Percentiles rank a stretch among this genome's conserved stretches.
These are phyloP conservation scores for Plagodis dolabraria DNA, from an alignment of 2,888 invertebrate genomes.

Conservation along the genomic window DNA sequence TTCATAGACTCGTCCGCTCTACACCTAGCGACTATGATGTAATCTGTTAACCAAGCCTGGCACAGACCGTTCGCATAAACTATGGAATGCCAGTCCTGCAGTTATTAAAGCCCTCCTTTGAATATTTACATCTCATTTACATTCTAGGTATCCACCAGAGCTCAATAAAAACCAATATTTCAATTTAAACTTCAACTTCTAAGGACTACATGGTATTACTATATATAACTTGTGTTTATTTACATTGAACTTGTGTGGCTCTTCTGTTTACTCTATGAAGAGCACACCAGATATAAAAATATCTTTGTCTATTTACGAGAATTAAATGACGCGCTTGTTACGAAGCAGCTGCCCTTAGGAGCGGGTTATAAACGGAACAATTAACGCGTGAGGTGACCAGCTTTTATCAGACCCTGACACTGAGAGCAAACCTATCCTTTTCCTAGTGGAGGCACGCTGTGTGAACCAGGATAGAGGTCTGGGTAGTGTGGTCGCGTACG, in stretches of 20 bases:
- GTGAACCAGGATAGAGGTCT: slow-evolving; percentile 50
- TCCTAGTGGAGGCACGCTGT: slow-evolving; percentile 31
- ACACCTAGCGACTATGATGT: neutral
- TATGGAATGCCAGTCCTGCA: slow-evolving; percentile 23
- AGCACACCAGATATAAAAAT: slow-evolving; percentile 79
- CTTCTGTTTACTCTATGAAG: slow-evolving; percentile 73
- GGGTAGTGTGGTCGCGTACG: slow-evolving; percentile 51
- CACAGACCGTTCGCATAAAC: slow-evolving; percentile 20
- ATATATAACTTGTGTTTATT: slow-evolving; percentile 66
- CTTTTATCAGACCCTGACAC: slow-evolving; percentile 45
- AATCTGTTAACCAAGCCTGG: neutral
- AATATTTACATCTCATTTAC: slow-evolving; percentile 30
- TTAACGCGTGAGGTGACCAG: slow-evolving; percentile 67
- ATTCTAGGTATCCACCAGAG: slow-evolving; percentile 25
- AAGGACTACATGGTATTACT: slow-evolving; percentile 9
- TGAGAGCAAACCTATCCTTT: slow-evolving; percentile 31
- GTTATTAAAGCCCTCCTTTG: slow-evolving; percentile 26
- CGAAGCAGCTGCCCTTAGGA: slow-evolving; percentile 79
- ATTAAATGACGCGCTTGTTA: slow-evolving; percentile 79
- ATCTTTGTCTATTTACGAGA: slow-evolving; percentile 82
- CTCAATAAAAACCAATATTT: slow-evolving; percentile 24
- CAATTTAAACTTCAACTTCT: slow-evolving; percentile 18
- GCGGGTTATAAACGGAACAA: slow-evolving; percentile 80
- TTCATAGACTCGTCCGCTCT: slow-evolving; percentile 10
- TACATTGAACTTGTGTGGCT: slow-evolving; percentile 73